phyloP scores from a whole-genome alignment of 2,888 invertebrate genomes.

The Notodonta dromedarius region DNA sequence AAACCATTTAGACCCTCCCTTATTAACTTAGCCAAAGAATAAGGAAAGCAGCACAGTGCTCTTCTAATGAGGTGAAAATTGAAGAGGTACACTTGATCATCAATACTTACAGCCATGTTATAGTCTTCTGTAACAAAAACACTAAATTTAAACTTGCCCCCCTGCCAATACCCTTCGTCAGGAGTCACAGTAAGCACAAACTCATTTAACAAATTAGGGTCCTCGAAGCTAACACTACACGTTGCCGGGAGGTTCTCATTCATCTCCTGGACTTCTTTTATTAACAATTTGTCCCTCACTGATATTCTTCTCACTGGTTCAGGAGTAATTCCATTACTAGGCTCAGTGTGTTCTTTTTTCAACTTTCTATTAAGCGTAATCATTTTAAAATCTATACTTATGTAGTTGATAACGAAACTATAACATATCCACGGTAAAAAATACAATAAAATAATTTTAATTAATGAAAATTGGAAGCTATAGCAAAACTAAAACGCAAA shows the following conservation, averaged over 20 bases:
- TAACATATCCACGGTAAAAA: conserved; percentile 48
- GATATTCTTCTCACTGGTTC: conserved; percentile 86
- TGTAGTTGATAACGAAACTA: conserved; percentile 18
- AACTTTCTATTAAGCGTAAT: conserved; percentile 89
- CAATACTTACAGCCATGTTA: conserved; percentile 94
- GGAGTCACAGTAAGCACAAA: conserved; percentile 91
- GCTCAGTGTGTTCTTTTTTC: conserved; percentile 85
- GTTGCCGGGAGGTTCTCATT: conserved; percentile 92
- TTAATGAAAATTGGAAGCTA: background rate
- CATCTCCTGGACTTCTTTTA: conserved; percentile 95
- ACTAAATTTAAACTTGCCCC: conserved; percentile 94
- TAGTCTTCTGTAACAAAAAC: conserved; percentile 96
- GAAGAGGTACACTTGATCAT: conserved; percentile 3
- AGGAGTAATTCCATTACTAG: conserved; percentile 64
- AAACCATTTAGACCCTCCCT: too few species aligned
- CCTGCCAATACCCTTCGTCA: conserved; percentile 95
- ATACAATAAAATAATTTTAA: conserved; percentile 14
- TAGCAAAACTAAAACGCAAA: conserved; percentile 2
- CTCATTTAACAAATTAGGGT: conserved; percentile 92
- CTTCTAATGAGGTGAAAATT: background rate
- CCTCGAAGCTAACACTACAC: conserved; percentile 91
- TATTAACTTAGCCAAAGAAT: too few species aligned
- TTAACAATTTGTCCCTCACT: conserved; percentile 90
- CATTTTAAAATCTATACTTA: conserved; percentile 72
- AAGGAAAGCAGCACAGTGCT: too few species aligned